These are phyloP conservation scores for Adela reaumurella DNA, from an alignment of 2,888 invertebrate species.

Conservation along the genomic window DNA sequence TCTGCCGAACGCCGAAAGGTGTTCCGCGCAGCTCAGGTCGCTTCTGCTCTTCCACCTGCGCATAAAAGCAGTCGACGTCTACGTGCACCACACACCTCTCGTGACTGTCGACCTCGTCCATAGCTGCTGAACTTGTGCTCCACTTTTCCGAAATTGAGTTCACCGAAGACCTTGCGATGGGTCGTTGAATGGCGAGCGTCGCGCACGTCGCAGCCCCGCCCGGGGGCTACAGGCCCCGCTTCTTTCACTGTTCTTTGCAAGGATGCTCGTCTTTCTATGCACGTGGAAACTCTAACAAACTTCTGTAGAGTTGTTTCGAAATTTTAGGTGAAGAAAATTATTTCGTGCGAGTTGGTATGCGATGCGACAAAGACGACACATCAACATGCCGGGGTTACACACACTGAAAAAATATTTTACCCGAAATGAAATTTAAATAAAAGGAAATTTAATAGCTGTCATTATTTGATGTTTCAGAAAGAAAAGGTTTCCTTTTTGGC, in stretches of 20 bases:
- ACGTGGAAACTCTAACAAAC: no score
- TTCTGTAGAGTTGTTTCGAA: no score
- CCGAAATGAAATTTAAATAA: no score
- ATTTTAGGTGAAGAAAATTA: no score
- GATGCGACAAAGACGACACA: no score
- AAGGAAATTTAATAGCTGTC: no score
- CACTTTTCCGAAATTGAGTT: no score
- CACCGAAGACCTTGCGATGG: not conserved
- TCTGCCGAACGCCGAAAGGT: conserved; percentile 80
- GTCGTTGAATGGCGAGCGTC: not conserved
- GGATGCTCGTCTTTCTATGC: not conserved
- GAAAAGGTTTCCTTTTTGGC: no score
- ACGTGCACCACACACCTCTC: conserved; percentile 62
- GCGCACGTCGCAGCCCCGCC: not conserved
- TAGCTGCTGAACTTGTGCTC: not conserved
- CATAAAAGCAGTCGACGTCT: conserved; percentile 83
- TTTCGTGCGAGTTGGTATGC: no score
- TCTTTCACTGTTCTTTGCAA: not conserved
- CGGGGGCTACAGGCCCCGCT: conserved; percentile 13
- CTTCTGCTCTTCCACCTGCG: conserved; percentile 78
- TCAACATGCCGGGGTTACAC: no score
- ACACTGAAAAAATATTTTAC: no score
- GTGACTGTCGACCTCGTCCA: not conserved
- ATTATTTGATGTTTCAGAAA: no score
- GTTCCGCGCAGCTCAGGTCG: conserved; percentile 63